Percentiles rank a stretch among this genome's conserved stretches.
Evolutionary conservation across 2,113 vertebrate genomes (phyloP).

Genomic region (Hemiprocne comata): DNA sequence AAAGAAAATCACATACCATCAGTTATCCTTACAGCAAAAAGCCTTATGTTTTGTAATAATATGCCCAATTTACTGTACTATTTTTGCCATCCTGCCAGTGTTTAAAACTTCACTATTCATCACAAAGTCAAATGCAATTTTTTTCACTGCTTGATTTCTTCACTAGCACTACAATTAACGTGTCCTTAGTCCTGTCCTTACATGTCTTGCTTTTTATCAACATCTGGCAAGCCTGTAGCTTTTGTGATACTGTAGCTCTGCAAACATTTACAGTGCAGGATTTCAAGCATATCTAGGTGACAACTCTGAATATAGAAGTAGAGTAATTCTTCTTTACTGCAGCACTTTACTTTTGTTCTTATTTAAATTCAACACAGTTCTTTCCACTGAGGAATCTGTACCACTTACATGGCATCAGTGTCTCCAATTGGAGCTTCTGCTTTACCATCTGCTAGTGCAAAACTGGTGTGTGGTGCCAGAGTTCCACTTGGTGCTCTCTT

Average conservation of each 20-base stretch:
- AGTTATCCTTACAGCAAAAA: constrained; percentile 10
- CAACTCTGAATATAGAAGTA: background rate
- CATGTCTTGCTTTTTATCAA: background rate
- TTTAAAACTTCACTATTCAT: constrained; percentile 26
- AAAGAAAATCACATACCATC: constrained; percentile 26
- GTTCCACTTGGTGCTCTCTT: background rate
- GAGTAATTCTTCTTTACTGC: background rate
- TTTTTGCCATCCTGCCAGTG: constrained; percentile 6
- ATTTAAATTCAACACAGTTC: background rate
- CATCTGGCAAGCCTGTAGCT: background rate
- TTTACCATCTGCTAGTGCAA: background rate
- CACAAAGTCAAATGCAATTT: constrained; percentile 13
- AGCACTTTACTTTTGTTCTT: background rate
- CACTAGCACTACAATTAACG: background rate
- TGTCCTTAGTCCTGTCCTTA: background rate
- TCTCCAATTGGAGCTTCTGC: background rate
- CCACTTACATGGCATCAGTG: background rate
- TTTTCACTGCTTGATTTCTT: constrained; percentile 15
- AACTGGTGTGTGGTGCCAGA: background rate
- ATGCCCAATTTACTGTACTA: constrained; percentile 32
- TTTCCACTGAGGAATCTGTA: background rate
- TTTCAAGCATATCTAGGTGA: background rate
- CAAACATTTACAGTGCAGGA: background rate
- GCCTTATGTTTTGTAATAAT: constrained; percentile 35
- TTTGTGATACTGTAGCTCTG: background rate